A percentile compares a stretch with the other conserved stretches of the same genome.
Conservation (phyloP, 2,888 invertebrate species). For the Ryuthela nishihirai region DNA sequence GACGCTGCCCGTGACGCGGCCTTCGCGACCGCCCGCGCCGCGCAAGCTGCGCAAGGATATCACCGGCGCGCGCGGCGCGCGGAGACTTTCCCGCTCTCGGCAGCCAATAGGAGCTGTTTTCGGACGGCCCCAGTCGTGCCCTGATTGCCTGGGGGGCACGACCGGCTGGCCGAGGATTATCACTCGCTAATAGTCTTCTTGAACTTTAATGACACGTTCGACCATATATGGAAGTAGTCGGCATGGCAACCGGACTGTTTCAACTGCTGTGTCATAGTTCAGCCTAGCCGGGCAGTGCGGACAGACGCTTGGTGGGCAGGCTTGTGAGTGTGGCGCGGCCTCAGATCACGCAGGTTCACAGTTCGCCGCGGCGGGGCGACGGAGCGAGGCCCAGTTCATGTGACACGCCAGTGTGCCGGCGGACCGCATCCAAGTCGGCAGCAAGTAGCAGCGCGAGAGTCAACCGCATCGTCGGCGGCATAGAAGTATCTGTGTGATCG, state of each 20-base stretch:
- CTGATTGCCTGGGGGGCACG: slow-evolving; percentile 22
- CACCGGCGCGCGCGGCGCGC: too few species aligned
- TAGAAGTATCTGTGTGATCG: background rate
- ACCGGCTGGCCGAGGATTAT: slow-evolving; percentile 27
- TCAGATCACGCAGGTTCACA: background rate
- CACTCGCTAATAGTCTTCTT: slow-evolving; percentile 37
- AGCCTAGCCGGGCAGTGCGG: too few species aligned
- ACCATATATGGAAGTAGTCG: slow-evolving; percentile 14
- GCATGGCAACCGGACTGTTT: slow-evolving; percentile 10
- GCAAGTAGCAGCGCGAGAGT: background rate
- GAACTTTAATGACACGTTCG: slow-evolving; percentile 24
- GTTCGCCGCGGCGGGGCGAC: background rate
- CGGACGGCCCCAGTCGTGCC: too few species aligned
- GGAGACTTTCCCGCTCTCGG: too few species aligned
- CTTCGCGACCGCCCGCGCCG: too few species aligned
- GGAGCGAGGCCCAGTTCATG: background rate
- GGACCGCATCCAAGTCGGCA: background rate
- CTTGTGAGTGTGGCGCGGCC: too few species aligned
- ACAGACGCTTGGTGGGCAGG: too few species aligned
- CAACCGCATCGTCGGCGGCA: background rate
- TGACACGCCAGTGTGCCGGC: background rate
- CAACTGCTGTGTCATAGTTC: too few species aligned
- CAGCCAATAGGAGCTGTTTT: too few species aligned
- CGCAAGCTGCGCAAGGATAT: too few species aligned
- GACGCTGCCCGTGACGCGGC: too few species aligned